Evolutionary conservation across 2,888 invertebrate genomes (phyloP), one percentile per base, ranked within the genome.

Genomic region (Torymus aiolomorphi): DNA sequence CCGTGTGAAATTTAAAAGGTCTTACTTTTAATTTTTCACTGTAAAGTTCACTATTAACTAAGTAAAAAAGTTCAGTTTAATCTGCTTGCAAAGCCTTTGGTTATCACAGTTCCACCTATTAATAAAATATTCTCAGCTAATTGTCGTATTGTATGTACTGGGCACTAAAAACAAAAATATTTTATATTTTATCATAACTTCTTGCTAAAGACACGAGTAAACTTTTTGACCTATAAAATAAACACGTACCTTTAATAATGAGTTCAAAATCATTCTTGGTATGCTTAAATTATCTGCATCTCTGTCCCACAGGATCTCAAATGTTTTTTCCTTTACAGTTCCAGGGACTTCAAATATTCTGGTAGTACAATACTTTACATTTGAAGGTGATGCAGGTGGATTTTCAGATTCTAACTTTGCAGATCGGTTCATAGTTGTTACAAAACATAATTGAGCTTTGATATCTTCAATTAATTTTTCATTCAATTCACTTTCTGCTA

Each of bases 81-180:
- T 73, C 98, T 93, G 24, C 95, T 93, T 86, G 94, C 93, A 85
- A 99, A 94, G 0, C 98, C 98, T 75, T 95, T 94, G 83, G 96
- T 91, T 93, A 95, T 95, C 0, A 95, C 92, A 1, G 95, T 95
- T 13, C 99, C 99, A 54, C 98, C 99, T 76, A 95, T 94, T 20
- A 98, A 91, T 76, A 98, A 91, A 84, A 98, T 93, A 91, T 96
- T 97, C 88, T 94, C 95, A 0, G 97, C 95, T 59, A 99, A 91
- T 67, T 92, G 92, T 75, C 93, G 93, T 14, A 98, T 93, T 81
- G 95, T 93, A 92, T 98, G 98, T 31, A 97, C 92, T 0, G 97
- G 96, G 84, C 97, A 95, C 93, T 95, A 89, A 51, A 86, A 85
- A 63, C 66, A 75, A 80, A 78, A 80, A 80, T 61, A 24, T 31